Evolutionary conservation across 2,888 invertebrate species (phyloP), one percentile per base, ranked within the genome.

Genomic region (Ophion costatus): DNA sequence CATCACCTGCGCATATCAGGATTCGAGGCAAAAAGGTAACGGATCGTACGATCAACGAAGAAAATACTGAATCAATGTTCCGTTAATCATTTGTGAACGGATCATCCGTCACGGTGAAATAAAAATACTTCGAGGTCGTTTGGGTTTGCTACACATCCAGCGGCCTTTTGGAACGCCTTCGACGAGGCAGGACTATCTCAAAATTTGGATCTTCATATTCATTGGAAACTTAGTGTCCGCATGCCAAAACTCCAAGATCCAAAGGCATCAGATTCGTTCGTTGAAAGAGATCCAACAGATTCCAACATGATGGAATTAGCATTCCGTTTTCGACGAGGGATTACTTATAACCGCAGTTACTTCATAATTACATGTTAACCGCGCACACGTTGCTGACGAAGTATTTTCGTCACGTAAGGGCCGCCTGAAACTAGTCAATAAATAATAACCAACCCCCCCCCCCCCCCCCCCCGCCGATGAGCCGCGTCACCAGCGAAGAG

Each of bases 381-480:
- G 38, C 11, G 51, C 14, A 66, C 38, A 66, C 10, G 10, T 38
- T 20, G 38, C 64, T 20, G n/a, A 22, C 67, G 45, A 67, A 42
- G 59, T 71, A 73, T 73, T 73, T 73, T 73, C 14, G 73, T 64
- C 75, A 51, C 75, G 75, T 20, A 51, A 75, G 64, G 75, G 56
- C 29, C 64, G n/a, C 22, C 22, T 45, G 45, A 42, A 69, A 20
- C 22, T 64, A 29, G 56, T 11, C 29, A n/a, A 56, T 75, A 64
- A 75, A 75, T 75, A 75, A 64, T 75, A 75, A 69, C 29, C 51
- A 11, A 7, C 6, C 20, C 14, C 14, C 22, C 17, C 1, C 7
- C 38, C 14, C 7, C 38, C 14, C 6, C 20, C 14, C 14, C 22
- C 17, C 1, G 2, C 38, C 14, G 14, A 22, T 1, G 17, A 51